Evolutionary conservation across 2,797 vertebrate genomes (phyloP), one percentile per base, ranked within the genome.

Genomic region (Tinamus major): DNA sequence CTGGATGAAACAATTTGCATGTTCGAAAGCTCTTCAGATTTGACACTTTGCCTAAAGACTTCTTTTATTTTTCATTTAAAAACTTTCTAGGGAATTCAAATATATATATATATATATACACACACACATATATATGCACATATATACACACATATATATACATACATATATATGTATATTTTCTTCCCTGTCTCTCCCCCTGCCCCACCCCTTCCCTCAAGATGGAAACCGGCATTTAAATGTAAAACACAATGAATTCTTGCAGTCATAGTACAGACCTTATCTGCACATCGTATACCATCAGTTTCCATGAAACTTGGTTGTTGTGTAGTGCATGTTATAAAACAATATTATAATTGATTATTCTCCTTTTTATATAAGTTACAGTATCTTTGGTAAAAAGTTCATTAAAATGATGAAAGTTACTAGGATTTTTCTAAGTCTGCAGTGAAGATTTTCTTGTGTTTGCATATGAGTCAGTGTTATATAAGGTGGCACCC

Each of bases 251-350:
- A 56, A 56, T 91, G 64, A 31, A 39, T 61, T 29, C n/a, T 58
- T 58, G 23, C 31, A 61, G 10, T 9, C 63, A 23, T 41, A 39
- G 37, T 18, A 31, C 23, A 48, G 97, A 97, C 92, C 75, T 85
- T 68, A 77, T 94, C 81, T 96, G 69, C 33, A 84, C 49, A 35
- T 90, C 20, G 9, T 62, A 94, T 91, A 44, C 76, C 79, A 92
- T 35, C 53, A 93, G 93, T 90, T 78, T 53, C 48, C 93, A 35
- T 61, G 79, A 79, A 37, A 24, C 27, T 39, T 88, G 77, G 82
- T 42, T 96, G 41, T 41, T 6, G 21, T 84, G 44, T 44, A 17
- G 31, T 78, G 39, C 69, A 31, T 83, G 9, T 75, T 78, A 13
- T 4, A 24, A 18, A 58, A 13, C 27, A 62, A 4, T 19, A 9